Percentiles rank a stretch among this genome's conserved stretches.
Evolutionary conservation across 2,113 vertebrate species (phyloP).

Genomic region (Ploceus nigricollis): DNA sequence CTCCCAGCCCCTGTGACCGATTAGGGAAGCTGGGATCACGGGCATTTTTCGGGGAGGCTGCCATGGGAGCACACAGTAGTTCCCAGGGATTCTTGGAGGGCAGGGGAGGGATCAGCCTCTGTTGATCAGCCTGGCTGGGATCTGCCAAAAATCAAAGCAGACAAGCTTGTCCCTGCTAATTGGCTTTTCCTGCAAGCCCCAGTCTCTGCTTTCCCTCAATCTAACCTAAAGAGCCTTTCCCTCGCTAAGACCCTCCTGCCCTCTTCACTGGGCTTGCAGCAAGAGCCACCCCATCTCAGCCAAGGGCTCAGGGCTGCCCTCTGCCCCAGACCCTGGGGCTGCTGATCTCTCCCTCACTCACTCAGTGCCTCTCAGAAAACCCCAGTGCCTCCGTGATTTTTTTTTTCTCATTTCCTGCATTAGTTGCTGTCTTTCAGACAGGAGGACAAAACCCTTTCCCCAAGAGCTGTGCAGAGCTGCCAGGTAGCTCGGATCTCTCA

Average conservation of each 20-base stretch:
- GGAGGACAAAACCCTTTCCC: neutral
- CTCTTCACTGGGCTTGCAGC: neutral
- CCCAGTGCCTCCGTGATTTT: neutral
- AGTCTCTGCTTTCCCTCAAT: neutral
- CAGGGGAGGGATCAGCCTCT: neutral
- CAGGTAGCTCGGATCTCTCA: neutral
- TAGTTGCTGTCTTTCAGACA: neutral
- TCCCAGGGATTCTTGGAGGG: neutral
- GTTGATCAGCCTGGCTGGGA: neutral
- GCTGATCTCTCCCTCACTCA: neutral
- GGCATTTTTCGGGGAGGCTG: neutral
- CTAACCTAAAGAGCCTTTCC: neutral
- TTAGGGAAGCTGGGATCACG: neutral
- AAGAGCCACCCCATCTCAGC: neutral
- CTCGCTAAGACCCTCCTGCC: neutral
- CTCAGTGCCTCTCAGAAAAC: neutral
- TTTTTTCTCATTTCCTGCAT: neutral
- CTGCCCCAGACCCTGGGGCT: neutral
- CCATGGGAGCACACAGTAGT: fast-evolving
- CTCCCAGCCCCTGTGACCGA: fast-evolving
- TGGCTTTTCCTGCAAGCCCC: neutral
- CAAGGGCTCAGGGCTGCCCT: neutral
- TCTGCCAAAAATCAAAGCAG: neutral
- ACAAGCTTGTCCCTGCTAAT: neutral
- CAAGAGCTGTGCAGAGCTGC: neutral